Evolutionary conservation across 2,797 vertebrate species (phyloP), one percentile per base, ranked within the genome.

Genomic region (Octomys mimax): DNA sequence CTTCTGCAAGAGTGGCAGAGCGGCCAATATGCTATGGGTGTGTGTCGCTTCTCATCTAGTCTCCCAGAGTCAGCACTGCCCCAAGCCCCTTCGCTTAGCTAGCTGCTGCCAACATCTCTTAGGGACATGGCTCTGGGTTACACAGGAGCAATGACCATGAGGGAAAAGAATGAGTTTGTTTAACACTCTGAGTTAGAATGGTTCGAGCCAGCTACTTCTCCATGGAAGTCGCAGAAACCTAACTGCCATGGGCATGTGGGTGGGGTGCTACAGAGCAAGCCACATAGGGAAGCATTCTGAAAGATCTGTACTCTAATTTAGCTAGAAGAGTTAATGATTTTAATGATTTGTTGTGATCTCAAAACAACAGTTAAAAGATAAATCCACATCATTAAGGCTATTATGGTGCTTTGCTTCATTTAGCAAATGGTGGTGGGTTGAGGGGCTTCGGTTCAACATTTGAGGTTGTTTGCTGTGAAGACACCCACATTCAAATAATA

Each of bases 271-370:
- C 81, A 89, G 77, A 97, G 97, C 97, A 97, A 92, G 95, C 89
- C 73, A 28, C 80, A 75, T 59, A 83, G 96, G 97, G 96, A 97
- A 97, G 88, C 96, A 96, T 96, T 97, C 95, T 96, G 96, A 85
- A 98, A 98, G 96, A 97, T 98, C 95, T 96, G 96, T 97, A 97
- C 98, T 98, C 98, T 98, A 98, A 98, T 98, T 98, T 98, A 98
- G 97, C 98, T 97, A 12, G 84, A 96, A 98, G 97, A 98, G 98
- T 98, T 98, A 98, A 99, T 98, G 98, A 98, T 98, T 98, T 98
- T 98, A 98, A 98, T 98, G 98, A 99, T 98, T 98, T 98, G 98
- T 98, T 98, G 98, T 98, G 98, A 98, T 98, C 98, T 98, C 98
- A 97, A 98, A 98, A 98, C 98, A 98, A 98, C 98, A 98, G 98